phyloP scores from a whole-genome alignment of 2,888 invertebrate species.

The Limnephilus marmoratus region DNA sequence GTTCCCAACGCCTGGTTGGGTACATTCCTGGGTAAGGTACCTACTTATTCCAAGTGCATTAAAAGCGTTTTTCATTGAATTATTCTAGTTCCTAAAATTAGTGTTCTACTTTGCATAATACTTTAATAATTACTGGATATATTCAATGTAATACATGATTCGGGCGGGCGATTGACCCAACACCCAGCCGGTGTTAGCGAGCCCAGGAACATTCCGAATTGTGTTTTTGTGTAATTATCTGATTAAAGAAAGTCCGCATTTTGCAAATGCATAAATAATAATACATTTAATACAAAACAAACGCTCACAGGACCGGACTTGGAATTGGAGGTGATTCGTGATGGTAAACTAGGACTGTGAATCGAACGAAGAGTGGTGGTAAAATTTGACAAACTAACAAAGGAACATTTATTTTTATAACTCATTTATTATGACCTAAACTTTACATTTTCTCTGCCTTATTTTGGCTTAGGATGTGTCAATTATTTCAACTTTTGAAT shows the following conservation, averaged over 20 bases:
- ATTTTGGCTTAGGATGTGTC: too few species aligned
- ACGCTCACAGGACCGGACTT: background rate
- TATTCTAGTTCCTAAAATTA: background rate
- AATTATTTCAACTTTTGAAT: too few species aligned
- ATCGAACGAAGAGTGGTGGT: too few species aligned
- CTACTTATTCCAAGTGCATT: background rate
- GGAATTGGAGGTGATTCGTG: background rate
- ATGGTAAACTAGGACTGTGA: background rate
- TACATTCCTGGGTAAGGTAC: background rate
- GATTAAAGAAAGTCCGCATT: background rate
- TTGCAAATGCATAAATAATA: background rate
- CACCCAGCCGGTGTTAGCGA: background rate
- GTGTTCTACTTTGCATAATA: background rate
- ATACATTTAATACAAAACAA: background rate
- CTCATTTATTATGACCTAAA: too few species aligned
- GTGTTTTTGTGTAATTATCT: background rate
- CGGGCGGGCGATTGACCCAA: background rate
- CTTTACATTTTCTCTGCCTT: too few species aligned
- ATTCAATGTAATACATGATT: background rate
- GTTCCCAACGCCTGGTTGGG: background rate
- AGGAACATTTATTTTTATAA: too few species aligned
- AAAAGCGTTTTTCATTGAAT: background rate
- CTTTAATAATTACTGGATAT: background rate
- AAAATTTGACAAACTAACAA: too few species aligned
- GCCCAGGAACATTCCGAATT: background rate